Evolutionary conservation across 2,797 vertebrate species (phyloP).

Genomic region (Acanthornis magna): DNA sequence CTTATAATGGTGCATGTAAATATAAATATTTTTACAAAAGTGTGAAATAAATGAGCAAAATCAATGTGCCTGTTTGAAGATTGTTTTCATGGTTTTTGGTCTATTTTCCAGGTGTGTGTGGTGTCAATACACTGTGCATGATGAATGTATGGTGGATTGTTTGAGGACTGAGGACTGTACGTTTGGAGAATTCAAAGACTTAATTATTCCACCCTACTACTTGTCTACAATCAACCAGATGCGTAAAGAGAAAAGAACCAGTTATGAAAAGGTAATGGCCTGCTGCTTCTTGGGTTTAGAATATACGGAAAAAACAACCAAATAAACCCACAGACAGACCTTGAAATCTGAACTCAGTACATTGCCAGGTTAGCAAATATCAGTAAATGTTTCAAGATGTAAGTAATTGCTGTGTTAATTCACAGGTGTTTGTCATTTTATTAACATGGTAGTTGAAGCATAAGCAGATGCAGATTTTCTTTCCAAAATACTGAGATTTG

Average conservation of each 20-base stretch:
- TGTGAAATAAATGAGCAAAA: not conserved
- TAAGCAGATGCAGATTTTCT: not conserved
- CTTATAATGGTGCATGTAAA: not conserved
- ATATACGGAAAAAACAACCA: not conserved
- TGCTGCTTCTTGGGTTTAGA: not conserved
- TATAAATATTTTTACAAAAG: not conserved
- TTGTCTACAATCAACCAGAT: constrained; percentile 87
- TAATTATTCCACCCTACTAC: constrained; percentile 94
- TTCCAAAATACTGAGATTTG: not conserved
- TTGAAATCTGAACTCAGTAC: not conserved
- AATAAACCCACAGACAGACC: not conserved
- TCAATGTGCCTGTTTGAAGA: not conserved
- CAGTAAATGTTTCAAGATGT: not conserved
- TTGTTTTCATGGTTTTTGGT: not conserved
- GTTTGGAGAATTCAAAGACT: constrained; percentile 89
- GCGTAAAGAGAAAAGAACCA: constrained; percentile 81
- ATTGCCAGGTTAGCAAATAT: not conserved
- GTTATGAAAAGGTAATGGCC: constrained; percentile 82
- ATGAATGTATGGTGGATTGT: constrained; percentile 84
- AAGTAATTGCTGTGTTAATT: not conserved
- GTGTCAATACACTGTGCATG: constrained; percentile 93
- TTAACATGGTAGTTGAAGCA: not conserved
- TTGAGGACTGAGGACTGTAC: constrained; percentile 80
- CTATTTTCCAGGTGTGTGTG: constrained; percentile 85
- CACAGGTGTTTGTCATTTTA: not conserved